These are phyloP conservation scores for Trachurus trachurus DNA, from an alignment of 2,797 vertebrate species.

Conservation along the genomic window DNA sequence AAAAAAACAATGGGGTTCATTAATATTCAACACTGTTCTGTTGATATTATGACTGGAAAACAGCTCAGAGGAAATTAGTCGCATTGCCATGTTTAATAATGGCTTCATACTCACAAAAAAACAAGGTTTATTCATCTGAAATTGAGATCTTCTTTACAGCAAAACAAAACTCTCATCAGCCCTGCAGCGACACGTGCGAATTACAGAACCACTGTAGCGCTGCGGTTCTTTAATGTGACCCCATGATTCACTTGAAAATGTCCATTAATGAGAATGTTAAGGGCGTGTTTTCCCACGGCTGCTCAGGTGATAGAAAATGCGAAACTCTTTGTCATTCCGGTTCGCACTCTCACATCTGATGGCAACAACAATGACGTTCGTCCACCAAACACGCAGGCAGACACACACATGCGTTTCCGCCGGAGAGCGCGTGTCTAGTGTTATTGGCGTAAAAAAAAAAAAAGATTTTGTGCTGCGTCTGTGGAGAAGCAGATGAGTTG, in stretches of 20 bases:
- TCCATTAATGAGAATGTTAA: constrained; percentile 30
- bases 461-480: constrained; percentile 58
- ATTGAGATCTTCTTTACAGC: constrained; percentile 21
- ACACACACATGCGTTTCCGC: constrained; percentile 48
- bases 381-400: background rate
- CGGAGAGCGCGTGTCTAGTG: constrained; percentile 48
- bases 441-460: constrained; percentile 37
- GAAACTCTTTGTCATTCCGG: constrained; percentile 36
- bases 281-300: constrained; percentile 36
- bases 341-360: constrained; percentile 20
- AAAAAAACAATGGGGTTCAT: constrained; percentile 1
- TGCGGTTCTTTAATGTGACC: constrained; percentile 23
- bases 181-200: constrained; percentile 36
- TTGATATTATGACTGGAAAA: constrained; percentile 24
- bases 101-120: constrained; percentile 20
- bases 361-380: constrained; percentile 43
- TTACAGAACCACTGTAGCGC: constrained; percentile 37
- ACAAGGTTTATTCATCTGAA: constrained; percentile 37
- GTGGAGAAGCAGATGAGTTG: constrained; percentile 71
- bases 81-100: constrained; percentile 43
- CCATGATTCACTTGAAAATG: constrained; percentile 42
- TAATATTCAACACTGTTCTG: constrained; percentile 17
- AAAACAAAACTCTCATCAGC: constrained; percentile 48
- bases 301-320: constrained; percentile 32
- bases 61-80: constrained; percentile 27